Base-by-base conservation (phyloP, 2,797 vertebrate genomes). In the Girardinus metallicus region DNA sequence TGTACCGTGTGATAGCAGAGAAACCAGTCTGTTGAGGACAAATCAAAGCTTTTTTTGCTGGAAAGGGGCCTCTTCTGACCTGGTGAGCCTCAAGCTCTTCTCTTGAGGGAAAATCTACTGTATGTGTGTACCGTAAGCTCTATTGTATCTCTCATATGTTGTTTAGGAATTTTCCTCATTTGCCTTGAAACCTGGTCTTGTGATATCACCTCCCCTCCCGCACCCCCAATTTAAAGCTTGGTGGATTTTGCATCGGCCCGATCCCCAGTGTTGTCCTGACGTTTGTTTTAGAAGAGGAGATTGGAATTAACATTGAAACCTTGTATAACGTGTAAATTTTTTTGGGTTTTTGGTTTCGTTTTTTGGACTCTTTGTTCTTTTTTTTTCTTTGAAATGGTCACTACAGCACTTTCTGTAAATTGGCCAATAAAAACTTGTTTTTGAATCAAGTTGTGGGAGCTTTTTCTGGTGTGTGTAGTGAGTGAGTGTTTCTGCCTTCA, bases 401-500 rank as follows among this genome's bases (percentile, higher is more conserved):
- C 94, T 92, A 92, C 95, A 93, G 94, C 94, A 94, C 93, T 96
- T 95, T 95, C 94, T 96, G 95, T 95, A 95, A 91, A 94, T 95
- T 90, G 94, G 80, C 94, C 95, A 96, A 95, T 96, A 96, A 96
- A 96, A 90, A 94, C 85, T 93, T 93, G 92, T 95, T 96, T 96
- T 95, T 89, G 93, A 94, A 93, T 92, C 83, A 74, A 92, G 75
- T 82, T 51, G 81, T 89, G 83, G 0, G 57, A 83, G 16, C 88
- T 49, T 81, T 49, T 74, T 78, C 86, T 74, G 84, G 47, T 90
- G 76, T 64, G 26, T 44, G 23, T 34, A 43, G 15, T 44, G 71
- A 53, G 39, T 12, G 70, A 29, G n/a, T 10, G 26, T 26, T 60
- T 47, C 29, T 18, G 62, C 36, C 3, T 21, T 5, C 13, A 31